Evolutionary conservation across 2,797 vertebrate species (phyloP).

Genomic region (Rhinatrema bivittatum): DNA sequence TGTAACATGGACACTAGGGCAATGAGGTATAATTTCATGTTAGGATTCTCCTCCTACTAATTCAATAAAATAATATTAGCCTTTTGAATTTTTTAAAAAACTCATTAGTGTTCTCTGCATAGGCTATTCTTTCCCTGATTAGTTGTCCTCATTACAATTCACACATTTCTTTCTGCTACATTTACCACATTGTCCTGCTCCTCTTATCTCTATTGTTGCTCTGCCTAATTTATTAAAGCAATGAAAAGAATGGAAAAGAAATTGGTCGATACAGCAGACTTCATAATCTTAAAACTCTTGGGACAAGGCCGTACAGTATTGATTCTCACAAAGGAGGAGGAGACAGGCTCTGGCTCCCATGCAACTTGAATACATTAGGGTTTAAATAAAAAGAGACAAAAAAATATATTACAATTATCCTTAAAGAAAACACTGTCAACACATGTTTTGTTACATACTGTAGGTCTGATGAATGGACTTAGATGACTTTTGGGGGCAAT

Average conservation of each 20-base stretch:
- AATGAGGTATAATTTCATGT: constrained; percentile 21
- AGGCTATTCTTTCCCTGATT: constrained; percentile 49
- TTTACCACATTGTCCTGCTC: constrained; percentile 48
- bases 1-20: background rate
- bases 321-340: background rate
- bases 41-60: constrained; percentile 32
- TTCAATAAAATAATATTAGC: constrained; percentile 43
- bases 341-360: no score
- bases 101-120: constrained; percentile 44
- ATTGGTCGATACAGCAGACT: background rate
- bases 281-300: background rate
- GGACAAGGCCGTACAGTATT: background rate
- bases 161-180: constrained; percentile 50
- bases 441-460: no score
- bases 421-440: no score
- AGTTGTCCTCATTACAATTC: constrained; percentile 48
- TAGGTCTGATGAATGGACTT: no score
- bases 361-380: no score
- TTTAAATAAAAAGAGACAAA: no score
- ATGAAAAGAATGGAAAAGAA: background rate
- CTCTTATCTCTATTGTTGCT: constrained; percentile 43
- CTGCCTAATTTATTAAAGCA: constrained; percentile 30
- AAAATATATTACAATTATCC: no score
- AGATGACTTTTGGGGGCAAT: no score
- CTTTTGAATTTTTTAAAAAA: constrained; percentile 52